phyloP scores from a whole-genome alignment of 2,797 vertebrate genomes.

The Pogonophryne albipinna region DNA sequence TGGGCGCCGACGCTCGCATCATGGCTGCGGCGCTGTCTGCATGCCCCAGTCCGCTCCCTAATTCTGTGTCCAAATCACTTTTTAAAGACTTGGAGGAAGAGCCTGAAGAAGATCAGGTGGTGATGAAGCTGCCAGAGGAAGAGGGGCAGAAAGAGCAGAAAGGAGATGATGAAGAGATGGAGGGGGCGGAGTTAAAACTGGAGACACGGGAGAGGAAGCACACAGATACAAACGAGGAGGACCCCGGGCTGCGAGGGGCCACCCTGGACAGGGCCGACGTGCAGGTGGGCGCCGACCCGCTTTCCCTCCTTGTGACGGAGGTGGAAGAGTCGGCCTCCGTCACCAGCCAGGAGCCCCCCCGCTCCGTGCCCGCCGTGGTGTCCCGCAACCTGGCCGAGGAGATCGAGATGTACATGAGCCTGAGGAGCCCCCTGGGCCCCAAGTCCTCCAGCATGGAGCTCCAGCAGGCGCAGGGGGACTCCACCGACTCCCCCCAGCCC shows the following conservation, averaged over 20 bases:
- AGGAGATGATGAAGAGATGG: conserved; percentile 3
- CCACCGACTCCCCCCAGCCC: conserved; percentile 55
- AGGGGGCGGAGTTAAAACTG: conserved; percentile 51
- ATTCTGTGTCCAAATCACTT: conserved; percentile 61
- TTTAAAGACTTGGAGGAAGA: conserved; percentile 83
- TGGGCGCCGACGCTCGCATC: conserved; percentile 97
- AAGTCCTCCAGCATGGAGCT: conserved; percentile 96
- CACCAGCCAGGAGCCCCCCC: conserved; percentile 85
- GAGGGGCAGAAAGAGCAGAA: conserved; percentile 70
- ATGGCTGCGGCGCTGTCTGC: conserved; percentile 89
- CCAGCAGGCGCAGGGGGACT: conserved; percentile 76
- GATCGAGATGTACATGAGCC: conserved; percentile 98
- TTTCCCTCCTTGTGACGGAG: conserved; percentile 92
- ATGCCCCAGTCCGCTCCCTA: conserved; percentile 77
- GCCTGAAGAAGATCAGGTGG: conserved; percentile 53
- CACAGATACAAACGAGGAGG: conserved; percentile 52
- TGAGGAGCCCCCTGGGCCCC: conserved; percentile 88
- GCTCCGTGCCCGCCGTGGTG: conserved; percentile 85
- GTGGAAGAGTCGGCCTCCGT: conserved; percentile 77
- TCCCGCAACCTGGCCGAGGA: conserved; percentile 96
- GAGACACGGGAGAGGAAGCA: conserved; percentile 65
- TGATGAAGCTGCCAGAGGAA: conserved; percentile 67
- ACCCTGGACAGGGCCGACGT: conserved; percentile 91
- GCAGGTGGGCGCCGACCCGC: conserved; percentile 92
- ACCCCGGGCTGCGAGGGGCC: conserved; percentile 63